phyloP scores from a whole-genome alignment of 64 coral and sea anemone species.

The Orbicella faveolata region DNA sequence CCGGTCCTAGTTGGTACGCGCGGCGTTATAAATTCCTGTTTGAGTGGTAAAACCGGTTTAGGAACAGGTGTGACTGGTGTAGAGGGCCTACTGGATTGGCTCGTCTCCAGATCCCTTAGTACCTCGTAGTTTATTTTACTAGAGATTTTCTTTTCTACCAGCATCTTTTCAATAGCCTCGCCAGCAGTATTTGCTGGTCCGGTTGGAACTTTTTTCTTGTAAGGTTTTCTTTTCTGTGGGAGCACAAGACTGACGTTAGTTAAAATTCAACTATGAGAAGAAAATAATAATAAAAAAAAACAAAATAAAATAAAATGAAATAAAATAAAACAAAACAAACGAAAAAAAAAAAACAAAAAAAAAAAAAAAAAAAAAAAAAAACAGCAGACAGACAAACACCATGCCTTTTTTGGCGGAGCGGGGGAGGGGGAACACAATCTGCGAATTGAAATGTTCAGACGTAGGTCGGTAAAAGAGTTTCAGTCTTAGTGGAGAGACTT shows the following conservation, averaged over 20 bases:
- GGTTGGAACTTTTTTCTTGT: slow-evolving; percentile 66
- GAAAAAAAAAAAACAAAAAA: background rate
- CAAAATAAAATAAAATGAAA: background rate
- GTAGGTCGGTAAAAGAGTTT: too few species aligned
- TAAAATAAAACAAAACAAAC: too few species aligned
- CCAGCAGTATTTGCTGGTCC: slow-evolving; percentile 84
- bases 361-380: background rate
- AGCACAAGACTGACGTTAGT: background rate
- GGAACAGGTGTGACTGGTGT: slow-evolving; percentile 38
- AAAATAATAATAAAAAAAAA: too few species aligned
- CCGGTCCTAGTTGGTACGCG: slow-evolving; percentile 60
- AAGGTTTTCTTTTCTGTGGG: slow-evolving; percentile 70
- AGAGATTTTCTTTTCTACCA: slow-evolving; percentile 98
- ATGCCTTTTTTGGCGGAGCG: too few species aligned
- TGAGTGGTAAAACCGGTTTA: background rate
- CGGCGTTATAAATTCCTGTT: slow-evolving; percentile 68
- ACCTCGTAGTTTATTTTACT: slow-evolving; percentile 99
- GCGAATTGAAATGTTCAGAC: too few species aligned
- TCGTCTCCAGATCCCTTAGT: slow-evolving; percentile 85
- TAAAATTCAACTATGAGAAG: too few species aligned
- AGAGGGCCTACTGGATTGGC: slow-evolving; percentile 67
- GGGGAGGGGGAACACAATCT: too few species aligned
- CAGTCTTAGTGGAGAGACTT: too few species aligned
- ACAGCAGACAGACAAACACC: background rate
- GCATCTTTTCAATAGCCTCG: slow-evolving; percentile 98